These are phyloP conservation scores for Syrmaticus mikado DNA, from an alignment of 2,113 vertebrate species.

Conservation along the genomic window DNA sequence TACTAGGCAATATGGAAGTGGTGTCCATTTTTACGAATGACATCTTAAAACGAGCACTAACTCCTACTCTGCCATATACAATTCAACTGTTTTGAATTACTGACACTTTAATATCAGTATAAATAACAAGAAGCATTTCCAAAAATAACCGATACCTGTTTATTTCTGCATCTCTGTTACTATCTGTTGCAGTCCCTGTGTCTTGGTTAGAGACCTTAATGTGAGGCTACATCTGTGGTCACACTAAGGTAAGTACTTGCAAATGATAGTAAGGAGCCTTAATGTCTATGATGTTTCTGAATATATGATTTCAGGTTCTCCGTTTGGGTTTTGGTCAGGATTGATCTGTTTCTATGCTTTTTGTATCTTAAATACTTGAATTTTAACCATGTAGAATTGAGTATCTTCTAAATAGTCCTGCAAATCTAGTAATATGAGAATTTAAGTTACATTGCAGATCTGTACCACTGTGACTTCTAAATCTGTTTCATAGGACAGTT, in stretches of 20 bases:
- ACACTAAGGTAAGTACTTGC: background rate
- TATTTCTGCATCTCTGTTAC: background rate
- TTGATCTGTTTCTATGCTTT: background rate
- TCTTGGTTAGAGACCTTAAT: background rate
- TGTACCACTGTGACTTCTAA: background rate
- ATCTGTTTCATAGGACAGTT: background rate
- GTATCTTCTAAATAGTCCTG: background rate
- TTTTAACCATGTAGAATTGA: background rate
- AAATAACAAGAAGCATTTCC: background rate
- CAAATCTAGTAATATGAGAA: background rate
- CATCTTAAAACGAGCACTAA: background rate
- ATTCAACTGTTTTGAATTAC: background rate
- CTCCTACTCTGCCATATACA: background rate
- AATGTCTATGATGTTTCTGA: background rate
- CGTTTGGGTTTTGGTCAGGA: background rate
- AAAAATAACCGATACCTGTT: background rate
- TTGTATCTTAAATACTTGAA: background rate
- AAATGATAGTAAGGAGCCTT: background rate
- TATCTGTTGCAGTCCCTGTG: background rate
- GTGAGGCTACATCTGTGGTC: fast-evolving
- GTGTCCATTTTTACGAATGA: background rate
- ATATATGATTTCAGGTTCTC: background rate
- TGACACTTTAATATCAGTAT: background rate
- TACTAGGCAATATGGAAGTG: background rate
- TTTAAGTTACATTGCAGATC: background rate